Base-by-base conservation (phyloP, 92 coral and sea anemone species). In the Epizoanthus stellaris region DNA sequence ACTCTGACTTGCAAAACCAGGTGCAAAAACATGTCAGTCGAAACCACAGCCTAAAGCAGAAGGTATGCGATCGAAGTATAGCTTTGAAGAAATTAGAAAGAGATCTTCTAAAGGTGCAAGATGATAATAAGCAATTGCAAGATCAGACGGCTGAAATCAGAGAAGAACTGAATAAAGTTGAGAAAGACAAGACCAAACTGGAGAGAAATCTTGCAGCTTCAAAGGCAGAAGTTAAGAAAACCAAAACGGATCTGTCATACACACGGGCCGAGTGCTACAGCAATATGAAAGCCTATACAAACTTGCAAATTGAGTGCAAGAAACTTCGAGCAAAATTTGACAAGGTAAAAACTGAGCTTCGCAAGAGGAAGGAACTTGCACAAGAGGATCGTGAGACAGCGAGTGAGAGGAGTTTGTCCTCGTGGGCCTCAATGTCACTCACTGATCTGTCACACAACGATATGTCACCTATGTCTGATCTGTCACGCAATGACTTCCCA, bases 241-340 rank as follows among this genome's bases (percentile, higher is more conserved):
- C 93, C 38, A 94, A 94, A 79, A 89, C 81, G 56, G 98, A 94
- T 52, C 70, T 94, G 57, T 89, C 90, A 30, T 80, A 67, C 80
- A 62, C 86, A 21, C 87, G 88, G 68, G 92, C 98, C 36, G 98
- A 94, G 75, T 87, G 85, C 66, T 94, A 94, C 77, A 91, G 91
- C 64, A 90, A 88, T 30, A 94, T 92, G 98, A 94, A 94, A 87
- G 90, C 86, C 34, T 80, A 89, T 20, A 91, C 93, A 17, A 94
- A 90, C 81, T 69, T 94, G 19, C 97, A 92, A 77, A 91, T 93
- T 61, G 98, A 96, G 75, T 89, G 89, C 87, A 91, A 86, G 59
- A 91, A 89, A 76, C 77, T 96, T 19, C 95, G 85, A 72, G 81
- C 92, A 49, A 94, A 93, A 80, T 73, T 96, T 34, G 98, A 91